Base-by-base conservation (phyloP, 2,888 invertebrate genomes). In the Boloria euphrosyne region DNA sequence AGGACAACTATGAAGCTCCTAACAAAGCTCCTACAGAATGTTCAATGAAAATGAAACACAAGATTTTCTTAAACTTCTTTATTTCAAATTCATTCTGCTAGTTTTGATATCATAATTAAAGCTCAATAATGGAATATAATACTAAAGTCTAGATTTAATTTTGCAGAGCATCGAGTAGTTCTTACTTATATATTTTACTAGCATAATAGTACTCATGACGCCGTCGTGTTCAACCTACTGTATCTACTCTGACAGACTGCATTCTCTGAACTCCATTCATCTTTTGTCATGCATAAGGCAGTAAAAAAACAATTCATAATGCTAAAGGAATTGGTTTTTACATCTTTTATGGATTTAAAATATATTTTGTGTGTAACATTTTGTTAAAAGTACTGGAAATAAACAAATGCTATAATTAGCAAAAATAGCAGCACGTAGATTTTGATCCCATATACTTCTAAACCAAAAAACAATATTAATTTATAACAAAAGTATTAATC, bases 1-100 rank as follows among this genome's bases (percentile, higher is more conserved):
- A 55, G 54, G 61, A 66, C 55, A 54, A 27, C 49, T 44, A 50
- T 66, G 50, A 55, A 66, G 50, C 55, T 49, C 47, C 17, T 38
- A 49, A 59, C 49, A 47, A 59, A 31, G 58, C 58, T 49, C 47
- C 55, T 59, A 49, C 17, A 31, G 17, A 13, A 31, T 49, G 14
- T 58, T 49, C 49, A 49, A 59, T 59, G 46, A 27, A 59, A 49
- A 59, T 59, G 31, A 49, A 13, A 49, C 31, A 47, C 16, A 47
- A 13, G 27, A 27, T 59, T 31, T 38, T 18, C 13, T 13, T 17
- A 27, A 17, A 4, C 13, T 16, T 58, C 58, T 31, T 47, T 31
- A 31, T 16, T 49, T 59, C 13, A 27, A 57, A 18, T 57, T 22
- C 16, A 10, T 14, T 55, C 2, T 17, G 44, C n/a, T 46, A 5